Conservation (phyloP, 1,140 invertebrate genomes). For the Macrocentrus cingulum region DNA sequence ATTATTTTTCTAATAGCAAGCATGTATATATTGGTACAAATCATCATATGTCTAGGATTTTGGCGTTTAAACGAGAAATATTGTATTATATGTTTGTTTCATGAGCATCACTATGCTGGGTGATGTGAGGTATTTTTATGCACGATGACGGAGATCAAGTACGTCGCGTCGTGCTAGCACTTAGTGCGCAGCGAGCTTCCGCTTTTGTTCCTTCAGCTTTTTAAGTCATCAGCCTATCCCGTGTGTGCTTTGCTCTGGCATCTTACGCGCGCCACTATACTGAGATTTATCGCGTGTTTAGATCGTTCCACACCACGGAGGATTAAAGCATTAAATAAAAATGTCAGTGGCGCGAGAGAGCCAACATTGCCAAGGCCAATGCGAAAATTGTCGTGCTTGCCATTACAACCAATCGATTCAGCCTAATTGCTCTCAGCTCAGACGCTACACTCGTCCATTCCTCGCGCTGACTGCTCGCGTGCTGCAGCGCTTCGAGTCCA, state of each 20-base stretch:
- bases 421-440: slow-evolving; percentile 29
- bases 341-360: slow-evolving; percentile 16
- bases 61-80: no score
- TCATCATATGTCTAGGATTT: no score
- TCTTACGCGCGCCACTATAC: slow-evolving; percentile 6
- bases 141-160: background rate
- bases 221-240: background rate
- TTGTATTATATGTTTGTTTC: background rate
- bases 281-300: slow-evolving; percentile 44
- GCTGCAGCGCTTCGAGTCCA: no score
- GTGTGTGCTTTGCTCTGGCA: background rate
- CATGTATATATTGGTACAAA: no score
- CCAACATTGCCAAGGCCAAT: slow-evolving; percentile 9
- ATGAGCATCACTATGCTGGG: slow-evolving; percentile 6
- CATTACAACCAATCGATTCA: slow-evolving; percentile 25
- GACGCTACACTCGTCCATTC: no score
- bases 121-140: slow-evolving; percentile 16
- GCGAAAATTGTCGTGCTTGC: slow-evolving; percentile 1
- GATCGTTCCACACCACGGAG: slow-evolving; percentile 33
- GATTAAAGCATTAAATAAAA: slow-evolving; percentile 34
- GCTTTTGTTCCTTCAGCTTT: slow-evolving; percentile 9
- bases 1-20: no score
- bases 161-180: background rate
- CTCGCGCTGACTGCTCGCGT: background rate
- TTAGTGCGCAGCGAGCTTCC: slow-evolving; percentile 5